phyloP scores from a whole-genome alignment of 2,113 vertebrate genomes.

The Maccullochella peelii region DNA sequence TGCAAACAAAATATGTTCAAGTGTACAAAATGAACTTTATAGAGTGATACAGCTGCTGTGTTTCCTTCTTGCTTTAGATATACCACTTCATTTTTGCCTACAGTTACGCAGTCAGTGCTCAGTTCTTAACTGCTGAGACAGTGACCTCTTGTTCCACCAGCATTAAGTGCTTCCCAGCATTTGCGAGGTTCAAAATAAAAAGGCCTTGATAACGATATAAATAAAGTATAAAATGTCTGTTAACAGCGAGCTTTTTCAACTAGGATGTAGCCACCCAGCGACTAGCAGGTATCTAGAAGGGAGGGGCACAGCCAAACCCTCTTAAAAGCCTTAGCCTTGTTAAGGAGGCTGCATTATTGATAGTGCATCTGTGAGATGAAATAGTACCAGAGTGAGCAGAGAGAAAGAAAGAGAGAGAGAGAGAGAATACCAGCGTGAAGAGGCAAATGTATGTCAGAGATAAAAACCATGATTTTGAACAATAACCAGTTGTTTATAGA shows the following conservation, averaged over 20 bases:
- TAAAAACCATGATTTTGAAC: neutral
- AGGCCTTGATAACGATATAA: conserved; percentile 30
- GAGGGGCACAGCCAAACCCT: conserved; percentile 38
- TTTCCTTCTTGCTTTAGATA: conserved; percentile 16
- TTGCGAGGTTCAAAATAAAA: conserved; percentile 17
- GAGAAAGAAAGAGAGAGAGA: neutral
- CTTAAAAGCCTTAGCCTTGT: conserved; percentile 58
- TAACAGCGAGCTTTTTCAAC: conserved; percentile 20
- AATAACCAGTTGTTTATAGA: neutral
- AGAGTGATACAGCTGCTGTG: neutral
- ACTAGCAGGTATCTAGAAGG: conserved; percentile 19
- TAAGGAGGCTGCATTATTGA: conserved; percentile 70
- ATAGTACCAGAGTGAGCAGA: conserved; percentile 29
- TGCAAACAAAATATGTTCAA: conserved; percentile 33
- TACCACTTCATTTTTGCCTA: conserved; percentile 14
- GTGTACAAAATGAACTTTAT: neutral
- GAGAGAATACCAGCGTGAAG: neutral
- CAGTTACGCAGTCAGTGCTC: conserved; percentile 14
- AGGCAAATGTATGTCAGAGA: conserved; percentile 17
- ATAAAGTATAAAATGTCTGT: conserved; percentile 29
- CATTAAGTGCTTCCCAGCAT: conserved; percentile 16
- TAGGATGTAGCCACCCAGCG: conserved; percentile 38
- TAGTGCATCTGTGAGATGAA: conserved; percentile 52
- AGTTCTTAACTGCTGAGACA: conserved; percentile 10
- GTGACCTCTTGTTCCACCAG: conserved; percentile 13